phyloP scores from a whole-genome alignment of 53 echinoderm and acorn worm species.

The Henricia sp. region DNA sequence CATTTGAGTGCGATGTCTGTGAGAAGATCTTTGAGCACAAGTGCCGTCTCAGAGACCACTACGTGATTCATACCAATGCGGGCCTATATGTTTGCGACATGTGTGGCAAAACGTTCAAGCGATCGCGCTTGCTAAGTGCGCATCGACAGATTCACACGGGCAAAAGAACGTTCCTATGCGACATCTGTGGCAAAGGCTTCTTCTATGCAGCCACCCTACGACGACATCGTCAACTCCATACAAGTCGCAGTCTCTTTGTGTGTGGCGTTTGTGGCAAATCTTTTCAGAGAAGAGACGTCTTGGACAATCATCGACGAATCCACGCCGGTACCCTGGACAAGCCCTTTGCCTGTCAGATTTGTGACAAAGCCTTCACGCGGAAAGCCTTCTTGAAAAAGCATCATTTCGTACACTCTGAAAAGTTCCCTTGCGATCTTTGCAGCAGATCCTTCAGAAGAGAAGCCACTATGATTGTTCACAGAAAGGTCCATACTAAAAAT shows the following conservation, averaged over 20 bases:
- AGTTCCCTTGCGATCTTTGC: conserved; percentile 48
- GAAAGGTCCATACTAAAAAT: conserved; percentile 50
- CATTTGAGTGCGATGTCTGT: conserved; percentile 48
- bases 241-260: background rate
- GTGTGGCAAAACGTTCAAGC: conserved; percentile 49
- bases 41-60: conserved; percentile 26
- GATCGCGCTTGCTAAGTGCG: conserved; percentile 3
- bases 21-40: conserved; percentile 12
- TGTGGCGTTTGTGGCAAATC: conserved; percentile 15
- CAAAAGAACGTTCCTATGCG: conserved; percentile 40
- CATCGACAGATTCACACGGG: conserved; percentile 53
- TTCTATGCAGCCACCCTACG: background rate
- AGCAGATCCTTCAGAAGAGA: conserved; percentile 21
- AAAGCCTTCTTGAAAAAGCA: conserved; percentile 7
- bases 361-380: background rate
- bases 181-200: conserved; percentile 45
- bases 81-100: conserved; percentile 14
- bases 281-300: background rate
- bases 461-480: conserved; percentile 45
- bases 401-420: conserved; percentile 22
- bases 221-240: background rate
- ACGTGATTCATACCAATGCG: background rate
- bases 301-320: background rate
- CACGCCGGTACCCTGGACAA: background rate
- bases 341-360: conserved; percentile 1